These are phyloP conservation scores for Drosophila dunni DNA, from an alignment of 1,140 invertebrate genomes.

Conservation along the genomic window DNA sequence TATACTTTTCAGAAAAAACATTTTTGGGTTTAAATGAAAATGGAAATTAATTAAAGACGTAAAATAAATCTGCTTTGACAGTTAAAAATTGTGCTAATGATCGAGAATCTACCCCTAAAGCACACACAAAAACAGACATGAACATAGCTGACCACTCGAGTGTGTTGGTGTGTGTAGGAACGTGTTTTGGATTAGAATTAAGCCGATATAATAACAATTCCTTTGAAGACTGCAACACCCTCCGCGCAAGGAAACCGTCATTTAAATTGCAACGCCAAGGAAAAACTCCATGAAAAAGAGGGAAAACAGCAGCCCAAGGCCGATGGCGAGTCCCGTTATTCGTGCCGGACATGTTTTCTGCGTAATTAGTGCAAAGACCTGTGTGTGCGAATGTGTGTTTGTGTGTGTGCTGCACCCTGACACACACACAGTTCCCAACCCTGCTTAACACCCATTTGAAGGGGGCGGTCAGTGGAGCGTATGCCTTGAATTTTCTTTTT, in stretches of 20 bases:
- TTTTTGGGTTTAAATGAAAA: background rate
- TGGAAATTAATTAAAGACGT: background rate
- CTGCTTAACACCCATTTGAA: background rate
- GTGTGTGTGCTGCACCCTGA: conserved; percentile 36
- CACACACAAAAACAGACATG: background rate
- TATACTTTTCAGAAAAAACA: background rate
- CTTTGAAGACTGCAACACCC: conserved; percentile 57
- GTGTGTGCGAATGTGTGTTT: background rate
- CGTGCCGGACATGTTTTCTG: conserved; percentile 68
- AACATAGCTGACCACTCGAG: conserved; percentile 35
- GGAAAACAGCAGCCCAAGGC: conserved; percentile 21
- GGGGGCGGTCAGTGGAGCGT: conserved; percentile 56
- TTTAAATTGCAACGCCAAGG: conserved; percentile 64
- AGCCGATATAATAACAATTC: conserved; percentile 49
- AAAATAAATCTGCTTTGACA: conserved; percentile 2
- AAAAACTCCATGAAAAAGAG: conserved; percentile 42
- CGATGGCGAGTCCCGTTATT: conserved; percentile 1
- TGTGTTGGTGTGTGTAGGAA: conserved; percentile 47
- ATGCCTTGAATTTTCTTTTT: background rate
- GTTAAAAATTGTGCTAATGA: conserved; percentile 69
- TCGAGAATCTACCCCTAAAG: conserved; percentile 46
- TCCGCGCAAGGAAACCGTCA: conserved; percentile 27
- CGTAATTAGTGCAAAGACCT: conserved; percentile 72
- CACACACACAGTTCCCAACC: background rate
- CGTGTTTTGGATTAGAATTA: conserved; percentile 78